Percentiles rank a stretch among this genome's conserved stretches.
Conservation (phyloP, 2,113 vertebrate genomes). For the Phyllostomus discolor region DNA sequence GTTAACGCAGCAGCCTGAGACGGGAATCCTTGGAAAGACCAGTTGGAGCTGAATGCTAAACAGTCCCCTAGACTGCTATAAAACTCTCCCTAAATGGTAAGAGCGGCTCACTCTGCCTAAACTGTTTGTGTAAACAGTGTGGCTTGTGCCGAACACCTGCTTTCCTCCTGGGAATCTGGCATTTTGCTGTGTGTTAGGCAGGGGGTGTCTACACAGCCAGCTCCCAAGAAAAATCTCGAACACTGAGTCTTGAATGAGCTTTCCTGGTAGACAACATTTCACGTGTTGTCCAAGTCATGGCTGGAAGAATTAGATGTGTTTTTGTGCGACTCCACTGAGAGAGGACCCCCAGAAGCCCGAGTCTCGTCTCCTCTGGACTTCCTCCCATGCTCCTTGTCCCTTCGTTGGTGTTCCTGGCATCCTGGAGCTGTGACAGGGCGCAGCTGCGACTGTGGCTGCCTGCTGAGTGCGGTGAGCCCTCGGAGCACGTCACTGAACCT, state of each 20-base stretch:
- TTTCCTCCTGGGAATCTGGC: not conserved
- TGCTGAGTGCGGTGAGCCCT: not conserved
- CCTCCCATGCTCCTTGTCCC: not conserved
- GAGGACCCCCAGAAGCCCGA: not conserved
- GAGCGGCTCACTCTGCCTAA: not conserved
- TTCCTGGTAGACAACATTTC: not conserved
- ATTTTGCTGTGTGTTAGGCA: not conserved
- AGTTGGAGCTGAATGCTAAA: not conserved
- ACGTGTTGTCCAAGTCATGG: not conserved
- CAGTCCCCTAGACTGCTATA: not conserved
- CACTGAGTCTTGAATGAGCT: not conserved
- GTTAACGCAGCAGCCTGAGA: not conserved
- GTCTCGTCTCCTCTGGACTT: not conserved
- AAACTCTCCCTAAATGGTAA: not conserved
- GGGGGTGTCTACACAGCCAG: not conserved
- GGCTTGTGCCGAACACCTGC: not conserved
- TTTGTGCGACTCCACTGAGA: not conserved
- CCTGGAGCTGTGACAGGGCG: not conserved
- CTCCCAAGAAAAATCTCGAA: not conserved
- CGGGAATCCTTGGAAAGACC: not conserved
- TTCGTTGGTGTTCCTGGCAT: not conserved
- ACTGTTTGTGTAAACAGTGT: too few relatives aligned
- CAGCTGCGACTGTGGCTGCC: not conserved
- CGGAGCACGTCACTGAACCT: not conserved
- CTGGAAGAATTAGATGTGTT: not conserved